phyloP scores from a whole-genome alignment of 2,797 vertebrate species.

The Nothura maculosa region DNA sequence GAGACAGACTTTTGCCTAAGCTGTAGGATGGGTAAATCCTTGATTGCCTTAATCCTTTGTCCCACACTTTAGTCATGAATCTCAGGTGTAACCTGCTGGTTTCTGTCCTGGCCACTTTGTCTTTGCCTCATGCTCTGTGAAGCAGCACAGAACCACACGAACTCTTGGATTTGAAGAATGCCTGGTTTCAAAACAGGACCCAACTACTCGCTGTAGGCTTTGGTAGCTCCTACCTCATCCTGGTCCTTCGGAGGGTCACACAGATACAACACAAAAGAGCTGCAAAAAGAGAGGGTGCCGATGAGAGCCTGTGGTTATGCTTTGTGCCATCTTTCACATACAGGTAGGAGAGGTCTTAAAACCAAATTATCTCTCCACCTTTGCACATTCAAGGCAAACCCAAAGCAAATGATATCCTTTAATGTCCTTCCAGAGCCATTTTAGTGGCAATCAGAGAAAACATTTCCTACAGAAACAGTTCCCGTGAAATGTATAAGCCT shows the following conservation, averaged over 20 bases:
- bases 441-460: not conserved
- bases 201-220: not conserved
- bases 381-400: not conserved
- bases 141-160: not conserved
- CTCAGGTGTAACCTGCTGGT: not conserved
- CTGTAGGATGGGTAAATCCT: not conserved
- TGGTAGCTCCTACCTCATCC: not conserved
- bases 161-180: not conserved
- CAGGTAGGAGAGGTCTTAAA: not conserved
- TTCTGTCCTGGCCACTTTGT: not conserved
- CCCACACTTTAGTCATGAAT: not conserved
- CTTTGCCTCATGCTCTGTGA: not conserved
- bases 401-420: not conserved
- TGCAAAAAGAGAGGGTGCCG: not conserved
- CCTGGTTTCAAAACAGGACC: not conserved
- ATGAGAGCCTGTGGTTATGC: not conserved
- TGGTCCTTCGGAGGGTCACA: not conserved
- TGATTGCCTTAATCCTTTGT: not conserved
- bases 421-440: slow-evolving; percentile 7
- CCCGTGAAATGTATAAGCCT: slow-evolving; percentile 35
- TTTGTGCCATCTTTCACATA: not conserved
- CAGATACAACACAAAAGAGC: not conserved
- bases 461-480: slow-evolving; percentile 17
- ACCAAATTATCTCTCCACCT: not conserved
- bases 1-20: not conserved